A percentile compares a stretch with the other conserved stretches of the same genome.
These are phyloP conservation scores for Phoenoteleia sp. DNA, from an alignment of 2,888 invertebrate species.

Conservation along the genomic window DNA sequence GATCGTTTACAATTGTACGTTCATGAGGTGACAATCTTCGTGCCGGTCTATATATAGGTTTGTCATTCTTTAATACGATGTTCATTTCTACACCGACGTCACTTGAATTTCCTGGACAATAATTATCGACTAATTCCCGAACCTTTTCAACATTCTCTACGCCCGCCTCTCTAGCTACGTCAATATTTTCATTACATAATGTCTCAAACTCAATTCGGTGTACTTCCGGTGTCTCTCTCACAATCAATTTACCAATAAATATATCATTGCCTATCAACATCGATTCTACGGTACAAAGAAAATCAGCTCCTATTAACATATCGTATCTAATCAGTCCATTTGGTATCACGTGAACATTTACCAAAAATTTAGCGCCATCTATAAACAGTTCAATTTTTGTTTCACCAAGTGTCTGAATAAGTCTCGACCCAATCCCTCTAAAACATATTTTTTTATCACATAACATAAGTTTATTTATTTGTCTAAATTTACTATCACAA, in stretches of 20 bases:
- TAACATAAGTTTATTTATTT: too few relatives aligned
- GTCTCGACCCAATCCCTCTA: neutral
- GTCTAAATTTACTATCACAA: too few relatives aligned
- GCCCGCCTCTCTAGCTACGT: neutral
- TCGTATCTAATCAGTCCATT: neutral
- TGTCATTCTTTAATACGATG: conserved; percentile 61
- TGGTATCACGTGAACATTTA: neutral
- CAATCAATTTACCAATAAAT: neutral
- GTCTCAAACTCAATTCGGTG: neutral
- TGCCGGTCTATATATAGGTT: conserved; percentile 68
- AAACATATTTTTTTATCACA: neutral
- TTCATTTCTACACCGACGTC: conserved; percentile 44
- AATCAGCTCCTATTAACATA: conserved; percentile 10
- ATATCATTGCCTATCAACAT: neutral
- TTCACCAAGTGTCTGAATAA: neutral
- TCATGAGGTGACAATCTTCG: conserved; percentile 66
- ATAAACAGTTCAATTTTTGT: neutral
- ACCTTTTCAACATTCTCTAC: neutral
- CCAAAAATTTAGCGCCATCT: neutral
- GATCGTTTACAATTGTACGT: conserved; percentile 56
- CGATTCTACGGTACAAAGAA: neutral
- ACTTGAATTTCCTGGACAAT: conserved; percentile 32
- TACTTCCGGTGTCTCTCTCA: neutral
- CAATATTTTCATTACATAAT: neutral
- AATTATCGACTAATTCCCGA: conserved; percentile 18